Evolutionary conservation across 2,888 invertebrate genomes (phyloP), one percentile per base, ranked within the genome.

Genomic region (Allophyes oxyacanthae): DNA sequence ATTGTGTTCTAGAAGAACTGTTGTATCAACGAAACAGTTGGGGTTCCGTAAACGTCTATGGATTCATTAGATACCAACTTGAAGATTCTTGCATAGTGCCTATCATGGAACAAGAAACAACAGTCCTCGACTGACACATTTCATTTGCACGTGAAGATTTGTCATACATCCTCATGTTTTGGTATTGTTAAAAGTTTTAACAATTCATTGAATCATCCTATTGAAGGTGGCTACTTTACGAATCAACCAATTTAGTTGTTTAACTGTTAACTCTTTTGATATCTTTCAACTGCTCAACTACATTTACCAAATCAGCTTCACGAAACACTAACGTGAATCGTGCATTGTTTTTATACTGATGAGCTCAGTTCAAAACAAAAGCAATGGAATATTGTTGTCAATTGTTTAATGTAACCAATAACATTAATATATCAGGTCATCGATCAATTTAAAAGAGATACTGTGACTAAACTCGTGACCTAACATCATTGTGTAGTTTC

Each of bases 401-500:
- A 37, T 20, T 54, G 37, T 15, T 49, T 33, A 49, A 42, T 20
- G 45, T 49, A 34, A 20, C 25, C 52, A 56, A 60, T 56, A 52
- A 55, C 46, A 26, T n/a, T 13, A 43, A 65, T 38, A 38, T 36
- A 72, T 54, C 30, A 53, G 60, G 58, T 50, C 59, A 62, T 59
- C 59, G 49, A 68, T 64, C 64, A 62, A 63, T 57, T 62, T 62
- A 50, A 45, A 53, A 46, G 50, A 54, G 28, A 38, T 38, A 46
- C 46, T 49, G 38, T 72, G 57, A 65, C 53, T 65, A 46, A 7
- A 59, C 56, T 42, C 48, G 53, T 68, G 68, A 67, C 46, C 73
- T 67, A 66, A 58, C 59, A 49, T 65, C 75, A 71, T 77, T 78
- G 65, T 64, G 58, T 53, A 48, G 78, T 78, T 90, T 91, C 92